A percentile compares a stretch with the other conserved stretches of the same genome.
Evolutionary conservation across 1,140 invertebrate genomes (phyloP).

Genomic region (Laupala kohalensis): DNA sequence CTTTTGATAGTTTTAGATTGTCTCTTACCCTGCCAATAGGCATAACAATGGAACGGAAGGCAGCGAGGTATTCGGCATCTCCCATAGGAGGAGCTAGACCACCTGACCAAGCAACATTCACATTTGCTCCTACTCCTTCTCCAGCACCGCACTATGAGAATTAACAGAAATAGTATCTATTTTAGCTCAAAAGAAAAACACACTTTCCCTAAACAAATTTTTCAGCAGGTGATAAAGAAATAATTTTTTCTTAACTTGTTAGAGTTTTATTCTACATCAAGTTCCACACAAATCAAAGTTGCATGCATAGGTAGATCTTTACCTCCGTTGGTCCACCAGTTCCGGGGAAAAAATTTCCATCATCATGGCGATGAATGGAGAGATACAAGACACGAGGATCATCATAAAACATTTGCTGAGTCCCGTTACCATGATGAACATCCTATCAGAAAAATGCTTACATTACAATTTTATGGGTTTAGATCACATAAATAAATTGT

Average conservation of each 20-base stretch:
- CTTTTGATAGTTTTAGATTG: too few relatives aligned
- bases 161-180: constrained; percentile 4
- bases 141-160: constrained; percentile 61
- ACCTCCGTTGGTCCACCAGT: constrained; percentile 80
- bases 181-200: too few relatives aligned
- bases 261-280: not conserved
- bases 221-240: too few relatives aligned
- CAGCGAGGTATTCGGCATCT: constrained; percentile 95
- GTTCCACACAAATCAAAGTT: not conserved
- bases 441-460: constrained; percentile 54
- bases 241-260: not conserved
- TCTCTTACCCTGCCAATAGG: constrained; percentile 63
- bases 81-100: constrained; percentile 81
- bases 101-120: constrained; percentile 94
- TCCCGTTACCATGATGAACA: constrained; percentile 98
- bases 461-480: too few relatives aligned
- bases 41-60: constrained; percentile 85
- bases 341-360: constrained; percentile 99
- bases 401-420: constrained; percentile 96
- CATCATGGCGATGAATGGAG: constrained; percentile 97
- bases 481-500: too few relatives aligned
- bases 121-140: constrained; percentile 87
- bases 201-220: too few relatives aligned
- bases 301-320: constrained; percentile 12
- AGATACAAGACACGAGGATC: constrained; percentile 90